Base-by-base conservation (phyloP, 2,113 vertebrate genomes). In the Eurypyga helias region DNA sequence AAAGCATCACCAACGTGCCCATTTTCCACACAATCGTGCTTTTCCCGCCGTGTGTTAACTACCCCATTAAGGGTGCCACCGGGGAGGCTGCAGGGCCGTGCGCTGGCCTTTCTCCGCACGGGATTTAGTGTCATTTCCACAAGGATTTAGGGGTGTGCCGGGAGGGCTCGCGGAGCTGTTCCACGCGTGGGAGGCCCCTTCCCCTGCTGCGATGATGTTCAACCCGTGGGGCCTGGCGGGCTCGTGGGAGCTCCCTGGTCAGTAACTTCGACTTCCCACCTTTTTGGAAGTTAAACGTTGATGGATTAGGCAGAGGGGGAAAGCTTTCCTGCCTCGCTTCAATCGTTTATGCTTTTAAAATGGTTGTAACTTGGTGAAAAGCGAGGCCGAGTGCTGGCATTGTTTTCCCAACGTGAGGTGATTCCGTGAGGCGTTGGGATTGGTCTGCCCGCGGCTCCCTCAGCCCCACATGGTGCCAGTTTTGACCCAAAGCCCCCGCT, bases 51-150 rank as follows among this genome's bases (percentile, higher is more conserved):
- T 7, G 6, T 65, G n/a, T 66, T 41, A 29, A 19, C 24, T 4
- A 1, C 0, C 17, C 29, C 0, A 0, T 33, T 31, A 8, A 0
- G 8, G 4, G 25, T 18, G 19, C 31, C 5, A 0, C 17, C 15
- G 49, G 36, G 16, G 58, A 10, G 46, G 46, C 69, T 62, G 1
- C 3, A 7, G 33, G 2, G 2, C 25, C 6, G 1, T 1, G 14
- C 13, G 31, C 21, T 19, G 43, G 64, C 52, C 4, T 0, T 16
- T 57, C 11, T 55, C 34, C 24, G 51, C 17, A 2, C n/a, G 7
- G 26, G 25, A 6, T 52, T 65, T 72, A 13, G 7, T 23, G 2
- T 28, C 9, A 28, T 76, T 69, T 64, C 71, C 28, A 3, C 18
- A 3, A n/a, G 54, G 55, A 25, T 38, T 58, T 49, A 45, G 12